Conservation (phyloP, 2,888 invertebrate genomes). For the Exocentrus adspersus region DNA sequence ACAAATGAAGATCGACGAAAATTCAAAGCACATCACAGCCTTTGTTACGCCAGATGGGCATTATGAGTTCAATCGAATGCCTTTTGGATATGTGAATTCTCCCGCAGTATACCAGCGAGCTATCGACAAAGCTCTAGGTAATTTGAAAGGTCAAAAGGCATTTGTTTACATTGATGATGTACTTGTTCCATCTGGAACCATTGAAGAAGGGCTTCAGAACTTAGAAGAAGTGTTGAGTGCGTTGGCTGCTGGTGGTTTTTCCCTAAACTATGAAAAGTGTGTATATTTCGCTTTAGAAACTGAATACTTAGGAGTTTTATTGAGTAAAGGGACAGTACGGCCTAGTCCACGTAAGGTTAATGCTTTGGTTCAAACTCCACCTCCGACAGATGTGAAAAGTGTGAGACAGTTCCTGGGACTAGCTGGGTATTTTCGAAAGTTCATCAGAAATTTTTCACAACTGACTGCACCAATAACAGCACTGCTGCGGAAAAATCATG, state of each 20-base stretch:
- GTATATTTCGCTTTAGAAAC: conserved; percentile 27
- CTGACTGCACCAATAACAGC: conserved; percentile 30
- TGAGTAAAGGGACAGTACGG: conserved; percentile 15
- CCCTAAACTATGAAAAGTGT: conserved; percentile 39
- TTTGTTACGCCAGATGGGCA: conserved; percentile 40
- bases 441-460: conserved; percentile 23
- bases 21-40: conserved; percentile 27
- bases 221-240: conserved; percentile 38
- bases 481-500: conserved; percentile 25
- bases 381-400: conserved; percentile 28
- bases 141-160: conserved; percentile 34
- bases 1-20: conserved; percentile 31
- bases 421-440: conserved; percentile 33
- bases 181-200: conserved; percentile 31
- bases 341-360: conserved; percentile 26
- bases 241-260: conserved; percentile 34
- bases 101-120: conserved; percentile 36
- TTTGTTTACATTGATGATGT: conserved; percentile 43
- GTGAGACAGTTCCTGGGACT: conserved; percentile 33
- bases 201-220: conserved; percentile 36
- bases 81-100: conserved; percentile 40
- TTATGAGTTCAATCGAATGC: conserved; percentile 40
- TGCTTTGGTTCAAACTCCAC: conserved; percentile 24
- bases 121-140: conserved; percentile 37
- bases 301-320: conserved; percentile 29